Conservation (phyloP, 2,888 invertebrate species). For the Phragmatobia fuliginosa region DNA sequence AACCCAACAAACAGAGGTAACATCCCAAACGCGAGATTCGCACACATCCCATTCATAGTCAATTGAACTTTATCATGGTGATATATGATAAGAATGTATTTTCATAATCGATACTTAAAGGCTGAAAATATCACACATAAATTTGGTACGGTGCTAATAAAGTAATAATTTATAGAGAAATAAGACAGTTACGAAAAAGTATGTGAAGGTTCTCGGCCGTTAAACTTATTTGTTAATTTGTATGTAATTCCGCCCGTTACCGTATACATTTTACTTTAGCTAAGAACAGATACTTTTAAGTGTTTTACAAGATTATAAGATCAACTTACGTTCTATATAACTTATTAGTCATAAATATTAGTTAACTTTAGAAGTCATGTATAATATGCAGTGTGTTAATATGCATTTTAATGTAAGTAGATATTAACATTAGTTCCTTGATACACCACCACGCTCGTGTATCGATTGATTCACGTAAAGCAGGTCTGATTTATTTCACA, state of each 20-base stretch:
- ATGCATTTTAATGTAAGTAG: conserved; percentile 63
- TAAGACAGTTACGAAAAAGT: conserved; percentile 72
- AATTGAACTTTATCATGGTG: conserved; percentile 80
- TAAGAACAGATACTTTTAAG: conserved; percentile 71
- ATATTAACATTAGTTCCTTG: conserved; percentile 60
- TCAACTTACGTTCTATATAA: conserved; percentile 62
- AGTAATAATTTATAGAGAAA: conserved; percentile 74
- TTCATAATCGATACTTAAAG: conserved; percentile 77
- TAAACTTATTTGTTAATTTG: conserved; percentile 82
- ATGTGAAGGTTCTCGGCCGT: conserved; percentile 72
- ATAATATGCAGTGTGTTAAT: conserved; percentile 55
- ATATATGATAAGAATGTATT: conserved; percentile 68
- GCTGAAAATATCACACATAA: conserved; percentile 84
- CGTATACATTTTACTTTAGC: conserved; percentile 82
- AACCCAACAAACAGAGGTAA: conserved; percentile 85
- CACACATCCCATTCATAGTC: conserved; percentile 67
- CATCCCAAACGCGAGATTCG: conserved; percentile 57
- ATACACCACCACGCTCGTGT: conserved; percentile 8
- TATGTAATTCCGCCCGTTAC: conserved; percentile 85
- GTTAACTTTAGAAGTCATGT: conserved; percentile 64
- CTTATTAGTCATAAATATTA: conserved; percentile 68
- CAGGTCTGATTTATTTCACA: conserved; percentile 19
- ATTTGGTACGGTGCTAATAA: conserved; percentile 85
- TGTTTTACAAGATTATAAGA: conserved; percentile 62
- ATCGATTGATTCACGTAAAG: conserved; percentile 6